A percentile compares a stretch with the other conserved stretches of the same genome.
phyloP scores from a whole-genome alignment of 2,888 invertebrate genomes.

The Cremastobaeus sp. region DNA sequence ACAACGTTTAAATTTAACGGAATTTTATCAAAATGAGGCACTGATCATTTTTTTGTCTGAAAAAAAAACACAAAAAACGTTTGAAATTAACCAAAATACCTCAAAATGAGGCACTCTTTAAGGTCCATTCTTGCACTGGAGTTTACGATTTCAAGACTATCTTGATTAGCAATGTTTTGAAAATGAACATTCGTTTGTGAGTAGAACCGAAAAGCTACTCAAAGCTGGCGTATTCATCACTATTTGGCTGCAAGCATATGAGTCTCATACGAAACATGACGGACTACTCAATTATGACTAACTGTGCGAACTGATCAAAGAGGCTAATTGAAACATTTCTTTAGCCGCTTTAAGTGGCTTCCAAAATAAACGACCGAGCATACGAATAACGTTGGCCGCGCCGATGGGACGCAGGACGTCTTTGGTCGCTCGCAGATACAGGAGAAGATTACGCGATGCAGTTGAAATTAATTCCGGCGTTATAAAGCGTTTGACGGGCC shows the following conservation, averaged over 20 bases:
- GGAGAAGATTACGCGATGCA: slow-evolving; percentile 48
- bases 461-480: slow-evolving; percentile 48
- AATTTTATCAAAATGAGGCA: too few species aligned
- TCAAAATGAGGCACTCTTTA: too few species aligned
- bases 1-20: too few species aligned
- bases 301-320: background rate
- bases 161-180: too few species aligned
- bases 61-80: too few species aligned
- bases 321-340: slow-evolving; percentile 36
- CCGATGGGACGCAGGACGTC: slow-evolving; percentile 35
- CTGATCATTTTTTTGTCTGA: too few species aligned
- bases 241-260: background rate
- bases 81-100: too few species aligned
- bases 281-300: background rate
- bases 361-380: slow-evolving; percentile 32
- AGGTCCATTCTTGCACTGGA: too few species aligned
- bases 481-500: slow-evolving; percentile 40
- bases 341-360: slow-evolving; percentile 6
- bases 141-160: too few species aligned
- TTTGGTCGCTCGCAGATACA: slow-evolving; percentile 39
- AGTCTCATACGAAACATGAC: background rate
- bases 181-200: too few species aligned
- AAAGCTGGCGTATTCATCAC: too few species aligned
- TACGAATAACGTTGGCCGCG: slow-evolving; percentile 17
- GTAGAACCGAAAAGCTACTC: too few species aligned